Evolutionary conservation across 2,113 vertebrate species (phyloP).

Genomic region (Crotalus tigris): DNA sequence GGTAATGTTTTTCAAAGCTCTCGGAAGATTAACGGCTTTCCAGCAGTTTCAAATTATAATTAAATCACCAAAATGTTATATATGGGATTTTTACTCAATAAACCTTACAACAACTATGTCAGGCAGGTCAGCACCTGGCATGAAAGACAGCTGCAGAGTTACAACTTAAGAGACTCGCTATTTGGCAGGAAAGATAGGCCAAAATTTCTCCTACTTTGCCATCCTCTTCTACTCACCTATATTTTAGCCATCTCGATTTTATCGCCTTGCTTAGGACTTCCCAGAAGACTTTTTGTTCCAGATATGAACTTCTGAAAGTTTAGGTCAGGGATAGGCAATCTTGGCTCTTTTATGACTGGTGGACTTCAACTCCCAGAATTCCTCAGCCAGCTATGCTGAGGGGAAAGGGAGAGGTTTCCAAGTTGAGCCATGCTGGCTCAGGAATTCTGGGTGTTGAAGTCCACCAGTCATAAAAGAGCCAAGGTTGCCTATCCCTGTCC

Average conservation of each 20-base stretch:
- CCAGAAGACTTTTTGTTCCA: too few relatives aligned
- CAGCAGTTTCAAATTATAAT: conserved; percentile 56
- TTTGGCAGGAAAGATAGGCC: too few relatives aligned
- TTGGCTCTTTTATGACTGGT: too few relatives aligned
- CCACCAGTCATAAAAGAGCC: too few relatives aligned
- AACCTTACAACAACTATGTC: neutral
- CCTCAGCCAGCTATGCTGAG: too few relatives aligned
- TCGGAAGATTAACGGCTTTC: conserved; percentile 58
- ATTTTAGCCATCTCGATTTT: neutral
- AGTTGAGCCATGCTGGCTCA: too few relatives aligned
- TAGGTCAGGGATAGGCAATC: neutral
- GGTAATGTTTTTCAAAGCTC: conserved; percentile 51
- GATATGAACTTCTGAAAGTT: too few relatives aligned
- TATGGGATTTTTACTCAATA: neutral
- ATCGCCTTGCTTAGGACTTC: neutral
- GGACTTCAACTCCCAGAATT: too few relatives aligned
- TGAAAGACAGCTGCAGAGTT: neutral
- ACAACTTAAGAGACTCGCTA: too few relatives aligned
- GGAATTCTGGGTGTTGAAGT: too few relatives aligned
- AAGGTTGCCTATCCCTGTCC: too few relatives aligned
- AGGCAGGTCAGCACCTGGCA: neutral
- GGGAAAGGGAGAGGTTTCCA: too few relatives aligned
- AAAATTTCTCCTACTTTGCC: neutral
- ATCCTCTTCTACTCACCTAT: neutral
- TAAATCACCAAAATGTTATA: conserved; percentile 46